phyloP scores from a whole-genome alignment of 2,797 vertebrate genomes.

The Buphagus erythrorhynchus region DNA sequence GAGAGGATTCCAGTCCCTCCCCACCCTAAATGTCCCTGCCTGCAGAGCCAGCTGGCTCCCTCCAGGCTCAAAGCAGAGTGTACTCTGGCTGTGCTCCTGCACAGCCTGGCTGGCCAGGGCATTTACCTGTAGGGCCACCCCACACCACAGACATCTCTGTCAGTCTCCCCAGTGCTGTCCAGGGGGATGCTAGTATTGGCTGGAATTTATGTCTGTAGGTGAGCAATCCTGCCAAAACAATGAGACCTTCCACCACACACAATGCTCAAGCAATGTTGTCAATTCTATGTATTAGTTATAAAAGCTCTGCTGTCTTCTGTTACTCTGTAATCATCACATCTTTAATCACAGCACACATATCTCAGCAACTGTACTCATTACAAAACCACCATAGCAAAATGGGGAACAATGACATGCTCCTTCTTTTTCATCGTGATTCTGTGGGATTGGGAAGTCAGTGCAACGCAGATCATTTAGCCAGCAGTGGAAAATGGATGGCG shows the following conservation, averaged over 20 bases:
- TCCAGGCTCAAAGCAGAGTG: neutral
- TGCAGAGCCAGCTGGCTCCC: conserved; percentile 28
- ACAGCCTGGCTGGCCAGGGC: neutral
- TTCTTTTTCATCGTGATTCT: neutral
- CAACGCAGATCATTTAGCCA: neutral
- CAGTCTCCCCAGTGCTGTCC: neutral
- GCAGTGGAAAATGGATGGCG: neutral
- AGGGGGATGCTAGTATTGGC: neutral
- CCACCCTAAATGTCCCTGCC: neutral
- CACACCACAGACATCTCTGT: neutral
- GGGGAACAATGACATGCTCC: neutral
- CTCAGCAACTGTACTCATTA: conserved; percentile 7
- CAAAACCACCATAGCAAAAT: neutral
- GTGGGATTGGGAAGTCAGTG: neutral
- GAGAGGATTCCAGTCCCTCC: neutral
- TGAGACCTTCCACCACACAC: neutral
- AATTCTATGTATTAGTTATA: neutral
- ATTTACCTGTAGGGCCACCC: neutral
- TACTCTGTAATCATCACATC: conserved; percentile 9
- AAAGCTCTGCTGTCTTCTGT: conserved; percentile 30
- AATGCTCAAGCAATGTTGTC: neutral
- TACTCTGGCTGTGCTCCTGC: neutral
- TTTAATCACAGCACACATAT: conserved; percentile 25
- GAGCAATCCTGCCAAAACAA: neutral
- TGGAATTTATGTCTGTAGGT: neutral